Evolutionary conservation across 2,113 vertebrate species (phyloP).

Genomic region (Origma solitaria): DNA sequence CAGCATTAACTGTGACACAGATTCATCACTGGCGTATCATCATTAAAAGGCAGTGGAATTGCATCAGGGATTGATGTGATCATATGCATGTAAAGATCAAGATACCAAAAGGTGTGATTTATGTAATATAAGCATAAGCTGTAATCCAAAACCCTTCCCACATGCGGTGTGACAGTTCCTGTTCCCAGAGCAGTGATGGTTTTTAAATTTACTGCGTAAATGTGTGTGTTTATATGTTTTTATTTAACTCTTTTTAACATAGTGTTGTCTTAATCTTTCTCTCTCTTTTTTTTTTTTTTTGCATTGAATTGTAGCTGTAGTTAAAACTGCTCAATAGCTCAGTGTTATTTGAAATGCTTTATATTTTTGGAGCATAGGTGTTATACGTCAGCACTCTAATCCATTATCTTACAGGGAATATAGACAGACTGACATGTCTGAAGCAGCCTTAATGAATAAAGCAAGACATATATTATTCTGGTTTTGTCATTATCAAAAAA

Average conservation of each 20-base stretch:
- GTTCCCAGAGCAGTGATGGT: neutral
- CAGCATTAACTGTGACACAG: constrained; percentile 29
- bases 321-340: neutral
- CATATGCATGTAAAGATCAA: constrained; percentile 39
- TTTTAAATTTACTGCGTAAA: constrained; percentile 43
- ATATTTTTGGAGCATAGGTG: neutral
- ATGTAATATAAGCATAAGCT: constrained; percentile 47
- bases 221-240: constrained; percentile 2
- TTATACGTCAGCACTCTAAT: neutral
- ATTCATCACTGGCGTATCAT: neutral
- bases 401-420: neutral
- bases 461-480: neutral
- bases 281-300: neutral
- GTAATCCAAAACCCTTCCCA: constrained; percentile 25
- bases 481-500: neutral
- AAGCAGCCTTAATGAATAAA: neutral
- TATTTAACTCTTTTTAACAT: constrained; percentile 24
- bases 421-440: neutral
- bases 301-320: neutral
- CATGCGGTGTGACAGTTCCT: neutral
- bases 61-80: constrained; percentile 33
- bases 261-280: neutral
- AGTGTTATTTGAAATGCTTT: neutral
- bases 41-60: constrained; percentile 51
- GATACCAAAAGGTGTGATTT: constrained; percentile 52